Evolutionary conservation across 53 echinoderm and acorn worm species (phyloP), one percentile per base, ranked within the genome.

Genomic region (Pentamera pediparva): DNA sequence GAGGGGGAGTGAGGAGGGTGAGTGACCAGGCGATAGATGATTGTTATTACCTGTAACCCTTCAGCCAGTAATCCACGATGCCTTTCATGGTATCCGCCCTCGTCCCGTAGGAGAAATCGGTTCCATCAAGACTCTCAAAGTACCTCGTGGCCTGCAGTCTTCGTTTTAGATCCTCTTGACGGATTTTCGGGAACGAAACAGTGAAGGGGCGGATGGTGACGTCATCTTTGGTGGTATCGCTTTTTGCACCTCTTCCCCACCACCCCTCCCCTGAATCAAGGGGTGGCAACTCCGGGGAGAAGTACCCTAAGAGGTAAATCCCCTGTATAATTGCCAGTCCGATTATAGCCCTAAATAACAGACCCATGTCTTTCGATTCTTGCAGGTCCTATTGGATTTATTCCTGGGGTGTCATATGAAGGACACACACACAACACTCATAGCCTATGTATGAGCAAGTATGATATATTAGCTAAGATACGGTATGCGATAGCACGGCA

Each of bases 241-340:
- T 70, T 32, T 70, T 76, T 30, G 77, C 84, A 54, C 81, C 89
- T 47, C 80, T 83, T 13, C 83, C 93, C 89, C 89, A 93, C 93
- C 93, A 93, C 0, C 89, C 93, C 39, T 86, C 86, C 6, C 84
- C 93, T 1, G 73, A 57, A 22, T 79, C 84, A 17, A 89, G 89
- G 6, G 89, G 81, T 0, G 55, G 54, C 13, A 83, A 78, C 2
- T 49, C 33, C 29, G 83, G 52, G 49, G 56, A 51, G 75, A 88
- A 70, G 28, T 70, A 47, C 22, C 88, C 88, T 9, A 41, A 32
- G 48, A 88, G 38, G 52, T 85, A 74, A 32, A 48, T 17, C 18
- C 19, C 28, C 32, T 39, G 3, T 28, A 65, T 3, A 40, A 65
- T 11, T 21, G 43, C 12, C 21, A 65, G 8, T 8, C 40, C 65